Evolutionary conservation across 2,888 invertebrate genomes (phyloP).

Genomic region (Timema podura): DNA sequence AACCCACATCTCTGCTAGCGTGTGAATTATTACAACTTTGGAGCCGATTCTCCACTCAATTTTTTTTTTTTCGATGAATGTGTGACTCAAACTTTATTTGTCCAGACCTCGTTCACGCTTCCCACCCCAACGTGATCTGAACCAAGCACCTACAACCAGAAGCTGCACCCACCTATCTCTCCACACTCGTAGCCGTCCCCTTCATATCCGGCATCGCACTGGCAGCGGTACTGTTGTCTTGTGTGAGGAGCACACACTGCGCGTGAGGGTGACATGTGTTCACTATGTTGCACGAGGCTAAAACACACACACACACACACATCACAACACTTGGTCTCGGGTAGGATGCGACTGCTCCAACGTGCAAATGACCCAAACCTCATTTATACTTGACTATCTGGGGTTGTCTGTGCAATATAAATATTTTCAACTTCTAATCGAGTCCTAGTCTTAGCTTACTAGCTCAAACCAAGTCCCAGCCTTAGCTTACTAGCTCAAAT

Average conservation of each 20-base stretch:
- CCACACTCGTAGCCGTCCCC: conserved; percentile 78
- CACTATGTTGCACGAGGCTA: conserved; percentile 69
- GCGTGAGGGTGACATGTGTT: conserved; percentile 80
- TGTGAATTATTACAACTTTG: too few species aligned
- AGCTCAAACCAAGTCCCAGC: too few species aligned
- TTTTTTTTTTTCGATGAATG: background rate
- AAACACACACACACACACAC: conserved; percentile 32
- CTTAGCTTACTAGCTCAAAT: too few species aligned
- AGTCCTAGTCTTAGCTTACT: too few species aligned
- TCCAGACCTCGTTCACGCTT: background rate
- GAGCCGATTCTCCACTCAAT: too few species aligned
- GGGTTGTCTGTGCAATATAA: too few species aligned
- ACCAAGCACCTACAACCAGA: background rate
- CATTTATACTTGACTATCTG: too few species aligned
- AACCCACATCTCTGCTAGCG: too few species aligned
- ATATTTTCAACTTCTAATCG: too few species aligned
- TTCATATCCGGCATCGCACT: conserved; percentile 77
- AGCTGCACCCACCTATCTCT: conserved; percentile 46
- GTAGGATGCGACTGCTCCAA: too few species aligned
- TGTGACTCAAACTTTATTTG: background rate
- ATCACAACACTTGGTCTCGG: background rate
- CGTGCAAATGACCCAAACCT: too few species aligned
- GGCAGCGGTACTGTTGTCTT: conserved; percentile 59
- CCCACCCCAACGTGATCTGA: background rate
- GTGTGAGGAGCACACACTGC: conserved; percentile 61